These are phyloP conservation scores for Garrulus glandarius DNA, from an alignment of 2,797 vertebrate genomes.

Conservation along the genomic window DNA sequence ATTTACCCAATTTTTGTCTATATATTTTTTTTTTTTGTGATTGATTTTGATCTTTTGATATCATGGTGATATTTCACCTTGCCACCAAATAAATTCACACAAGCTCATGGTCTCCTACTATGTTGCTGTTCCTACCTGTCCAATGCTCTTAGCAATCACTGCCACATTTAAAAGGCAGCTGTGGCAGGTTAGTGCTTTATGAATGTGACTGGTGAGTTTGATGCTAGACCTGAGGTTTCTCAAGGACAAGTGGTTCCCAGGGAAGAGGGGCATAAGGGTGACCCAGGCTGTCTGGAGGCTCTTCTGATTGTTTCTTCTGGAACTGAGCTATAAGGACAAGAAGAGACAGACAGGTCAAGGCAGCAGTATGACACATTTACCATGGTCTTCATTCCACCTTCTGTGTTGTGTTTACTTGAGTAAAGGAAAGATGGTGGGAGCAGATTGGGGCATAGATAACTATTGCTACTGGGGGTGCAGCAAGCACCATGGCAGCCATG, in stretches of 20 bases:
- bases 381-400: not conserved
- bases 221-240: not conserved
- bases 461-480: not conserved
- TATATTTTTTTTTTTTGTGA: not conserved
- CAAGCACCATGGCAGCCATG: not conserved
- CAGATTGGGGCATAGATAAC: not conserved
- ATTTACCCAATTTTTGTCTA: not conserved
- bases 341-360: not conserved
- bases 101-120: not conserved
- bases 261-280: not conserved
- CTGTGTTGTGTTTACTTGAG: not conserved
- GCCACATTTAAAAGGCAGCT: not conserved
- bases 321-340: not conserved
- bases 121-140: not conserved
- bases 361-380: not conserved
- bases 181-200: not conserved
- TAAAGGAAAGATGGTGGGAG: not conserved
- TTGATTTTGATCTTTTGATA: not conserved
- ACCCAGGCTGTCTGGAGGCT: not conserved
- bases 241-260: not conserved
- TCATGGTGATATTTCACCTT: not conserved
- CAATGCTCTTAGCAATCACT: not conserved
- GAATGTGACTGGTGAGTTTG: not conserved
- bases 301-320: not conserved
- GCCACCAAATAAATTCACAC: not conserved